Percentiles rank a stretch among this genome's conserved stretches.
Conservation (phyloP, 2,797 vertebrate species). For the Cryptoprocta ferox region DNA sequence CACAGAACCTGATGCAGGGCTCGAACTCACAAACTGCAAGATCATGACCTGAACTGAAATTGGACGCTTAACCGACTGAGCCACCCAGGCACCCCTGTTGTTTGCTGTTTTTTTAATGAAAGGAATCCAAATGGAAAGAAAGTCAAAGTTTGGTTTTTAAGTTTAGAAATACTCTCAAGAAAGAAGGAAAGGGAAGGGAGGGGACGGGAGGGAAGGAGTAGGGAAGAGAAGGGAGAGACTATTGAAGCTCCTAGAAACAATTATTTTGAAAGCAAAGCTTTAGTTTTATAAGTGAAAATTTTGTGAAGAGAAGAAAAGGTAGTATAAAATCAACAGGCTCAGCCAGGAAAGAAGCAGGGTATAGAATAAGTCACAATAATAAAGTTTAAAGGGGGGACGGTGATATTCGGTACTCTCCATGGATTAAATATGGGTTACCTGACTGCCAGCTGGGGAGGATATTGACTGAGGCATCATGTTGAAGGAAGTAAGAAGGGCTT, state of each 20-base stretch:
- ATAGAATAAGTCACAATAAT: not conserved
- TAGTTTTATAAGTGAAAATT: not conserved
- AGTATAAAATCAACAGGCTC: not conserved
- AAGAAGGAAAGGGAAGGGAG: not conserved
- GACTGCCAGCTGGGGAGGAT: not conserved
- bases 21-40: no score
- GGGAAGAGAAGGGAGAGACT: no score
- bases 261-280: conserved; percentile 17
- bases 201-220: no score
- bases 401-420: not conserved
- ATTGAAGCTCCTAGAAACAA: not conserved
- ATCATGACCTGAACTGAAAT: no score
- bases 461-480: not conserved
- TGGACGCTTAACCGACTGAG: no score
- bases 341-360: not conserved
- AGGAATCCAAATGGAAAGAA: not conserved
- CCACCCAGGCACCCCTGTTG: no score
- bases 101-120: not conserved
- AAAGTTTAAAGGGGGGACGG: not conserved
- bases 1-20: no score
- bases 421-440: not conserved
- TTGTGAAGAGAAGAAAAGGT: not conserved
- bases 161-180: not conserved
- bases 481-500: not conserved
- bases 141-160: not conserved